These are phyloP conservation scores for Virgularia gustaviana DNA, from an alignment of 92 coral and sea anemone genomes.

Conservation along the genomic window DNA sequence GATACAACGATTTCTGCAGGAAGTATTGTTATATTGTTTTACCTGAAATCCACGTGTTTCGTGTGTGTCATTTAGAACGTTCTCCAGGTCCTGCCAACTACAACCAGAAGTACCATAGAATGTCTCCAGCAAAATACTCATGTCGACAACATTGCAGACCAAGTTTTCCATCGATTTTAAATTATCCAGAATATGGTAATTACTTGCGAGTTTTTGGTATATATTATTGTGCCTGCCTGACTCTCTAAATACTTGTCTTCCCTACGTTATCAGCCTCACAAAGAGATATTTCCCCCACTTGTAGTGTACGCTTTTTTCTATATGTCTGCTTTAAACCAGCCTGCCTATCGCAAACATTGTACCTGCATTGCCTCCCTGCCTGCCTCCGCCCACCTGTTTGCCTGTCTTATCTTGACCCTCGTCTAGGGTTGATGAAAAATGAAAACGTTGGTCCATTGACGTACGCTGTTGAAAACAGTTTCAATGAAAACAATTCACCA, in stretches of 20 bases:
- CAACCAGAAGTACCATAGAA: constrained; percentile 13
- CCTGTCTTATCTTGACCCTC: too few species aligned
- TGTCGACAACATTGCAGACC: constrained; percentile 43
- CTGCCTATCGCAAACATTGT: background rate
- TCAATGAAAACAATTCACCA: constrained; percentile 37
- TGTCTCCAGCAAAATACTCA: constrained; percentile 35
- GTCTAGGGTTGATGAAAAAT: constrained; percentile 34
- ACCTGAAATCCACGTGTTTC: too few species aligned
- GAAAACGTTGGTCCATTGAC: constrained; percentile 46
- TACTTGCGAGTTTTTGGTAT: too few species aligned
- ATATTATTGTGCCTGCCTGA: too few species aligned
- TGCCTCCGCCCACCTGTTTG: too few species aligned
- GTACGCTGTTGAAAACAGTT: constrained; percentile 32
- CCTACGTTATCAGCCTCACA: too few species aligned
- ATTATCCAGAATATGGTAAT: constrained; percentile 45
- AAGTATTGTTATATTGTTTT: too few species aligned
- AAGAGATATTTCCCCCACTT: too few species aligned
- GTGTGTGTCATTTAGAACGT: too few species aligned
- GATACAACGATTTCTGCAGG: too few species aligned
- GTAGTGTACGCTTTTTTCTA: background rate
- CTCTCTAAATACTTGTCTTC: too few species aligned
- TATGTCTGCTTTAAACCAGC: background rate
- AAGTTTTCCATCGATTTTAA: constrained; percentile 31
- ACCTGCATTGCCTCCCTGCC: too few species aligned
- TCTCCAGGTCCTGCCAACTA: constrained; percentile 54